Percentiles rank a stretch among this genome's conserved stretches.
These are phyloP conservation scores for Syrphus vitripennis DNA, from an alignment of 2,888 invertebrate genomes.

Conservation along the genomic window DNA sequence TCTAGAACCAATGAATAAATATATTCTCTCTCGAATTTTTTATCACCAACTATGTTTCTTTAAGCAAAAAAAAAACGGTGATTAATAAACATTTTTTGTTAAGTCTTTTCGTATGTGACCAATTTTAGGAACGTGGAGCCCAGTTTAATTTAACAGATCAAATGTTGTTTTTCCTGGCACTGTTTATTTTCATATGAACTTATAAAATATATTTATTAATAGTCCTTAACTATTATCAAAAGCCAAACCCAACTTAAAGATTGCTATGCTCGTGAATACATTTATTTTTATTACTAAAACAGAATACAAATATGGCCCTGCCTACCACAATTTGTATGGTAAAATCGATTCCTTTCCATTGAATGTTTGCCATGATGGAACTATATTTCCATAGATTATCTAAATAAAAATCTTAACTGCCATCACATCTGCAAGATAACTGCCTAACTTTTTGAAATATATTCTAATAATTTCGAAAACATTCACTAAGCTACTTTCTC, in stretches of 20 bases:
- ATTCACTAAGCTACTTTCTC: background rate
- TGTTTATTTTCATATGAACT: too few species aligned
- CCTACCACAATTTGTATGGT: background rate
- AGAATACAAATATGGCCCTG: background rate
- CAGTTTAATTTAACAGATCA: too few species aligned
- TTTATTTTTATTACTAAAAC: conserved; percentile 5
- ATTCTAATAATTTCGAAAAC: background rate
- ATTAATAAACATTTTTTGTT: too few species aligned
- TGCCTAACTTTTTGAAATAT: conserved; percentile 16
- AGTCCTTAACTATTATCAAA: background rate
- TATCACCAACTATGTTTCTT: too few species aligned
- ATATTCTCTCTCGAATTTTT: too few species aligned
- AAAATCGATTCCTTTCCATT: background rate
- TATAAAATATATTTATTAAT: background rate
- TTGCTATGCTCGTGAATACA: background rate
- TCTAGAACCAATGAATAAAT: too few species aligned
- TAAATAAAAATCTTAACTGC: background rate
- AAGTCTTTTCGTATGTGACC: too few species aligned
- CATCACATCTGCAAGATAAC: background rate
- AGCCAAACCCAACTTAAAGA: background rate
- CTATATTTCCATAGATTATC: background rate
- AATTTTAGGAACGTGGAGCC: too few species aligned
- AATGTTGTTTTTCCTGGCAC: too few species aligned
- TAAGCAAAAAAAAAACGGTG: too few species aligned
- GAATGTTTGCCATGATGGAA: background rate